Conservation (phyloP, 2,113 vertebrate species). For the Dicrurus megarhynchus region DNA sequence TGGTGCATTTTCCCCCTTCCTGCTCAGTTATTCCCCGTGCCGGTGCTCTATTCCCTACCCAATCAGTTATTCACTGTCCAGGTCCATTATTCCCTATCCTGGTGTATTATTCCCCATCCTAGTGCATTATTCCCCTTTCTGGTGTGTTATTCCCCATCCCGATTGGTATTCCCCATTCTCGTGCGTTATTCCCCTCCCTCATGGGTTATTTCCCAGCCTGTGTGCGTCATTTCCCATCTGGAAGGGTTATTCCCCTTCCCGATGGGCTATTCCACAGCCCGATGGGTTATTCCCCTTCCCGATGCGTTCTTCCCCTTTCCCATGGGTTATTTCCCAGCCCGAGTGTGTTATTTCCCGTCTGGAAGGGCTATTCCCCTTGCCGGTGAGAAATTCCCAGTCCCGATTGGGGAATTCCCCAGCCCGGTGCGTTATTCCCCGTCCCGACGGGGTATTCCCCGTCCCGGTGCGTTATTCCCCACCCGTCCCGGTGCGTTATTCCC, state of each 20-base stretch:
- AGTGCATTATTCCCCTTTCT: neutral
- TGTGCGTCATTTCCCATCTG: neutral
- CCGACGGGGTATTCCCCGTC: neutral
- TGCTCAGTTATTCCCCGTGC: fast-evolving
- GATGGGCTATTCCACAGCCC: too few species aligned
- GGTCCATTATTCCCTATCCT: fast-evolving
- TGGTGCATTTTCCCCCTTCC: fast-evolving
- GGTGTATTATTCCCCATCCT: neutral
- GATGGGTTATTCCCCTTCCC: neutral
- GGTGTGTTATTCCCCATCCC: neutral
- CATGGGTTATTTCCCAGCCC: neutral
- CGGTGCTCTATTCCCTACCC: fast-evolving
- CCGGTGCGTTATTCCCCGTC: neutral
- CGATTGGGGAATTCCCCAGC: neutral
- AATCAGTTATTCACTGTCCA: fast-evolving
- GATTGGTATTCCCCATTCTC: neutral
- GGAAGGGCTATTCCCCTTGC: neutral
- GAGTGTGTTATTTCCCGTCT: neutral
- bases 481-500: too few species aligned
- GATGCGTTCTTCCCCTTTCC: neutral
- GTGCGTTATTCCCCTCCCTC: neutral
- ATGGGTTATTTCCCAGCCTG: neutral
- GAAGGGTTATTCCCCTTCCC: neutral
- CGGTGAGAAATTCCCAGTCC: neutral
- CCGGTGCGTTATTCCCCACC: neutral